A percentile compares a stretch with the other conserved stretches of the same genome.
Evolutionary conservation across 2,888 invertebrate genomes (phyloP).

Genomic region (Teleiodes luculella): DNA sequence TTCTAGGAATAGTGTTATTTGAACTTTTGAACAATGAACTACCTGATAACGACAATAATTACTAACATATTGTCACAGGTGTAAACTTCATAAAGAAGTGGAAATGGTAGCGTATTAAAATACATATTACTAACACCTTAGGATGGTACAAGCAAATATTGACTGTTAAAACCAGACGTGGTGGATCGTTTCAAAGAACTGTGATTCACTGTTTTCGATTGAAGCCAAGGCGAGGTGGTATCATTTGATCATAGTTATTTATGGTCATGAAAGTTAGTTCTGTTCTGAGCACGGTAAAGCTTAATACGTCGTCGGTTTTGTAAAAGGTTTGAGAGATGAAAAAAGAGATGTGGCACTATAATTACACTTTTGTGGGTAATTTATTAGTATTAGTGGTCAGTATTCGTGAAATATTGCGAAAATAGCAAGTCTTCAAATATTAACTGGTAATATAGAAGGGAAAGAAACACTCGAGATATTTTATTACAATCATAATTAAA

Average conservation of each 20-base stretch:
- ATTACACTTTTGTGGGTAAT: too few relatives aligned
- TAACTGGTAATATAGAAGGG: too few relatives aligned
- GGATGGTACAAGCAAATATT: slow-evolving; percentile 52
- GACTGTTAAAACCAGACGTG: slow-evolving; percentile 48
- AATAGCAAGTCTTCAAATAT: too few relatives aligned
- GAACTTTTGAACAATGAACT: background rate
- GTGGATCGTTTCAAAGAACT: slow-evolving; percentile 58
- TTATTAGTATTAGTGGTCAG: too few relatives aligned
- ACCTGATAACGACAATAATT: background rate
- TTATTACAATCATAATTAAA: too few relatives aligned
- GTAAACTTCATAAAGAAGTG: background rate
- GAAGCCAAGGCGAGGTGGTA: slow-evolving; percentile 12
- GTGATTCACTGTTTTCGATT: slow-evolving; percentile 66
- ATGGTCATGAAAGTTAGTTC: background rate
- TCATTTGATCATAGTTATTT: slow-evolving; percentile 22
- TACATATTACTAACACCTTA: slow-evolving; percentile 23
- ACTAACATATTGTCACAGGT: background rate
- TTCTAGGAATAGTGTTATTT: background rate
- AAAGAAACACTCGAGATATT: too few relatives aligned
- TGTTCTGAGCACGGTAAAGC: too few relatives aligned
- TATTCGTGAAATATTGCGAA: too few relatives aligned
- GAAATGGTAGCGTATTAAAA: background rate
- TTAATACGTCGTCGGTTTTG: too few relatives aligned
- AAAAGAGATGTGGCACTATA: too few relatives aligned
- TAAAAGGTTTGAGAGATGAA: too few relatives aligned